Percentiles rank a stretch among this genome's conserved stretches.
phyloP scores from a whole-genome alignment of 1,140 invertebrate species.

The Dinoponera quadriceps region DNA sequence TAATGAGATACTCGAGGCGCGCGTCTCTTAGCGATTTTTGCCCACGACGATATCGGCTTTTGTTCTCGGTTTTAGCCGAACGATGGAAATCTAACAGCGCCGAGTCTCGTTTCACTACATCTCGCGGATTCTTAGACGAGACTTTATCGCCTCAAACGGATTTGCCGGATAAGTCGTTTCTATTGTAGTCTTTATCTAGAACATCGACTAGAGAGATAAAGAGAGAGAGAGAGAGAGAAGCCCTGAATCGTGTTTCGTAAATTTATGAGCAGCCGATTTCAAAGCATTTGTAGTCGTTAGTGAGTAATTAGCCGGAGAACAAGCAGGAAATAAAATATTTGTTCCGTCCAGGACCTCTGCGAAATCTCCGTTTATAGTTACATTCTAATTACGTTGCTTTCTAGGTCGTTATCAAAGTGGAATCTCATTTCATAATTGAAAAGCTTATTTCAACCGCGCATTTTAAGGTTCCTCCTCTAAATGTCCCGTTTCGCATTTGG shows the following conservation, averaged over 20 bases:
- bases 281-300: too few relatives aligned
- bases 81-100: neutral
- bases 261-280: too few relatives aligned
- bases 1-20: conserved; percentile 3
- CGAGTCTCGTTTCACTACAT: neutral
- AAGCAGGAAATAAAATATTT: too few relatives aligned
- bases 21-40: neutral
- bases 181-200: too few relatives aligned
- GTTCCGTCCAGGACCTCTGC: too few relatives aligned
- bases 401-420: neutral
- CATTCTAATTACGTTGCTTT: neutral
- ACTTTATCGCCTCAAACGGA: too few relatives aligned
- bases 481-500: too few relatives aligned
- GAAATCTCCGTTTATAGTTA: neutral
- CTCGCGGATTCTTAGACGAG: neutral
- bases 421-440: neutral
- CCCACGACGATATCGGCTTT: neutral
- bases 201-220: too few relatives aligned
- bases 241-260: too few relatives aligned
- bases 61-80: neutral
- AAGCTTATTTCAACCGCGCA: neutral
- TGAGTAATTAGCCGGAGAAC: too few relatives aligned
- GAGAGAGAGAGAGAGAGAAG: too few relatives aligned
- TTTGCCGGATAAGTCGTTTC: too few relatives aligned
- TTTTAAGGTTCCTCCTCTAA: neutral